phyloP scores from a whole-genome alignment of 2,888 invertebrate genomes.

The Scaptomyza cyrtandrae region DNA sequence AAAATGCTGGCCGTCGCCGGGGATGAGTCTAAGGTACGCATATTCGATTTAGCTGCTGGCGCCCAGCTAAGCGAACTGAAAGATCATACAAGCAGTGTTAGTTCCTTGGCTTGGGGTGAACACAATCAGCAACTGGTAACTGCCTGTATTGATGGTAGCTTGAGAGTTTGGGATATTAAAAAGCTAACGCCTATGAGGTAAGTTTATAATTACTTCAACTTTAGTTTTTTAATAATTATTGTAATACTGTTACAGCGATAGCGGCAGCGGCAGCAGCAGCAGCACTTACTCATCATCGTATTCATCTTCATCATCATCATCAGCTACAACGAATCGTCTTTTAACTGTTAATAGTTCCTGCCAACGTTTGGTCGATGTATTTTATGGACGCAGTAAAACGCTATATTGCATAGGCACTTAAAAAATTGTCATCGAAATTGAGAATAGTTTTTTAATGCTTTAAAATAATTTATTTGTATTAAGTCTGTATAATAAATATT shows the following conservation, averaged over 20 bases:
- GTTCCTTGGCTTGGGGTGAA: conserved; percentile 86
- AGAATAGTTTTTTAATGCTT: conserved; percentile 60
- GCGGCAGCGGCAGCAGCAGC: conserved; percentile 35
- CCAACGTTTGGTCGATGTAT: conserved; percentile 80
- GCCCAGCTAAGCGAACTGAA: conserved; percentile 86
- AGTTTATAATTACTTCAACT: background rate
- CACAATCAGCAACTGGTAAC: conserved; percentile 88
- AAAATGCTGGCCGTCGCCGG: conserved; percentile 93
- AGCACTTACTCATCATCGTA: conserved; percentile 41
- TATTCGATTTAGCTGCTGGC: conserved; percentile 89
- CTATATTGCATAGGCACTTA: conserved; percentile 81
- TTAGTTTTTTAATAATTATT: background rate
- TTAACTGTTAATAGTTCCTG: conserved; percentile 78
- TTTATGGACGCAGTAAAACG: conserved; percentile 79
- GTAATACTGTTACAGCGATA: conserved; percentile 56
- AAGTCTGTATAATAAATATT: conserved; percentile 78
- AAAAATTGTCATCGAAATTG: conserved; percentile 23
- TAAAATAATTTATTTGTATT: conserved; percentile 79
- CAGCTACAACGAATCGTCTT: conserved; percentile 78
- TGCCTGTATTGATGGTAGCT: conserved; percentile 88
- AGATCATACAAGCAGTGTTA: conserved; percentile 86
- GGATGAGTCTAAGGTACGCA: conserved; percentile 87
- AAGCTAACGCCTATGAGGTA: conserved; percentile 76
- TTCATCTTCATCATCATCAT: conserved; percentile 61
- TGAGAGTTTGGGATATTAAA: conserved; percentile 88